A percentile compares a stretch with the other conserved stretches of the same genome.
Conservation (phyloP, 2,797 vertebrate species). For the Mormyrus hasselquistii region DNA sequence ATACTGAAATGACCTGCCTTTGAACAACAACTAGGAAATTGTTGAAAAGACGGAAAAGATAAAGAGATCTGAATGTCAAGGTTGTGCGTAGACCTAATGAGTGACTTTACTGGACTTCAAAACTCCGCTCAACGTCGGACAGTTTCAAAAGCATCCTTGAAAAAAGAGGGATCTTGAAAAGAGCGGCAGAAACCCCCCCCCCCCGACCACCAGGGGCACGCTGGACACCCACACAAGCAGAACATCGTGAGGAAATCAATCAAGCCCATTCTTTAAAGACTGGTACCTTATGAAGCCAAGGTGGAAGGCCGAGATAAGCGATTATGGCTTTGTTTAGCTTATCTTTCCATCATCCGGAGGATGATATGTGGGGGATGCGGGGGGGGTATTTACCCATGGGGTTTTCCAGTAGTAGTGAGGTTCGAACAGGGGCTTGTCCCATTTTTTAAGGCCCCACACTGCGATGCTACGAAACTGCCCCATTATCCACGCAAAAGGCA, state of each 20-base stretch:
- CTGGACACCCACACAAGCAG: not conserved
- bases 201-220: not conserved
- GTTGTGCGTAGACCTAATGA: not conserved
- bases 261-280: not conserved
- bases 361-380: not conserved
- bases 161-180: not conserved
- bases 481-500: not conserved
- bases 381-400: not conserved
- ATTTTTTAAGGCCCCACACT: not conserved
- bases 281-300: not conserved
- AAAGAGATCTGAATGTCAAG: not conserved
- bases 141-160: not conserved
- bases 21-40: not conserved
- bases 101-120: not conserved
- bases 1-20: not conserved
- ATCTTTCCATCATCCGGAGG: not conserved
- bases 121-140: not conserved
- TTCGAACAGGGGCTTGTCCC: not conserved
- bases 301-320: constrained; percentile 4
- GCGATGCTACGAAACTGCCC: not conserved
- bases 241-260: not conserved
- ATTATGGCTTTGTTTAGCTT: not conserved
- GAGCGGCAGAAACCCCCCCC: not conserved
- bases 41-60: not conserved
- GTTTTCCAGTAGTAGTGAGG: constrained; percentile 1